These are phyloP conservation scores for Phylloscopus trochiloides DNA, from an alignment of 2,113 vertebrate species.

Conservation along the genomic window DNA sequence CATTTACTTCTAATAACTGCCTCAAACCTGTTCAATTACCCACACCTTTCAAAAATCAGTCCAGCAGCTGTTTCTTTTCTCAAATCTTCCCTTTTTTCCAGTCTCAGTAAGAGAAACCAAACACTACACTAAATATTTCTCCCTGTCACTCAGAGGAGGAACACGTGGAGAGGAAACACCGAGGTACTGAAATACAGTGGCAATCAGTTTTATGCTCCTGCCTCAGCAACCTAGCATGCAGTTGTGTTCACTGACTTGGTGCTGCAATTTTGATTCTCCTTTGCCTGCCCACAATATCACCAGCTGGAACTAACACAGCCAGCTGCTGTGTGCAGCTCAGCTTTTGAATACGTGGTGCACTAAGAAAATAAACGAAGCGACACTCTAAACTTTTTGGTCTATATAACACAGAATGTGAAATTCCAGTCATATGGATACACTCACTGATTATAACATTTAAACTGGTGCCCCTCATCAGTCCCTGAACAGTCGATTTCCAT, in stretches of 20 bases:
- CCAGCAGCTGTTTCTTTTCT: not conserved
- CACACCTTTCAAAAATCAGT: not conserved
- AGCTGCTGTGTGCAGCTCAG: not conserved
- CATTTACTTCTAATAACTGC: not conserved
- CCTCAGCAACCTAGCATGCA: not conserved
- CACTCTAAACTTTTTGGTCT: not conserved
- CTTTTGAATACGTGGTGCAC: not conserved
- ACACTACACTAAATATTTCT: not conserved
- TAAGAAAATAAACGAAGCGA: not conserved
- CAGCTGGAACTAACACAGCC: not conserved
- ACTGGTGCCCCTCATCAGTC: not conserved
- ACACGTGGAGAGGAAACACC: not conserved
- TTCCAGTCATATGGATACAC: not conserved
- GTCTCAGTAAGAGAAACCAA: not conserved
- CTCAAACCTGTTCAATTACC: not conserved
- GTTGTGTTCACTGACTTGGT: not conserved
- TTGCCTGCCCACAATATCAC: not conserved
- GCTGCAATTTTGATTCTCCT: not conserved
- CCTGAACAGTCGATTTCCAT: not conserved
- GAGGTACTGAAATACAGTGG: not conserved
- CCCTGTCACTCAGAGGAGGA: not conserved
- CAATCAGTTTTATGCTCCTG: not conserved
- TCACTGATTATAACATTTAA: constrained; percentile 14
- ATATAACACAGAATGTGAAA: not conserved
- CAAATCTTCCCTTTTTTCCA: not conserved